Evolutionary conservation across 2,888 invertebrate species (phyloP).

Genomic region (Lasioglossum morio): DNA sequence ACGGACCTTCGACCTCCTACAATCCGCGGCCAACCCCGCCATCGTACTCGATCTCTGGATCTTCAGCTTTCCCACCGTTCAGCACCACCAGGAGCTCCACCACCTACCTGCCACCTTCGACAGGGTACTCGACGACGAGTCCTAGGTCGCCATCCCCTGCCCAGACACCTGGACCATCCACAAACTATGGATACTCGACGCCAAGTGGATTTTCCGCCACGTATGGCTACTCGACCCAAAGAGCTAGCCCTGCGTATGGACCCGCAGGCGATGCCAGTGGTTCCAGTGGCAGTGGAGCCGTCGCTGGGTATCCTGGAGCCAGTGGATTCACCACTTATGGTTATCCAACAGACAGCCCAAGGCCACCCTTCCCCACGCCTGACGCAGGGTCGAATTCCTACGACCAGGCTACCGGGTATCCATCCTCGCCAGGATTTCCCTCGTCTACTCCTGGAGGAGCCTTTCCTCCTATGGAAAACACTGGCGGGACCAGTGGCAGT

Average conservation of each 20-base stretch:
- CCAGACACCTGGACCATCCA: conserved; percentile 33
- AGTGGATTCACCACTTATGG: conserved; percentile 68
- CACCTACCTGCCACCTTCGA: conserved; percentile 61
- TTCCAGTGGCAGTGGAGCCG: conserved; percentile 35
- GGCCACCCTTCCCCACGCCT: conserved; percentile 57
- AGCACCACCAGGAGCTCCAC: conserved; percentile 76
- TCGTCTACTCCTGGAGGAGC: conserved; percentile 34
- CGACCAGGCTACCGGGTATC: conserved; percentile 10
- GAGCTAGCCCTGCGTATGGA: conserved; percentile 61
- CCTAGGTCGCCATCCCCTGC: conserved; percentile 33
- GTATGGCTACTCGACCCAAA: conserved; percentile 67
- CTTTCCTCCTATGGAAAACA: neutral
- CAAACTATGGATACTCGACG: conserved; percentile 25
- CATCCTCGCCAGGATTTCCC: conserved; percentile 36
- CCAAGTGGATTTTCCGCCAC: conserved; percentile 69
- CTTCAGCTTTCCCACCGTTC: conserved; percentile 77
- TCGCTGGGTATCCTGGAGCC: conserved; percentile 64
- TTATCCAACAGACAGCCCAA: conserved; percentile 75
- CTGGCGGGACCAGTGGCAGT: conserved; percentile 15
- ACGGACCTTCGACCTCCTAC: conserved; percentile 69
- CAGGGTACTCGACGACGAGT: conserved; percentile 37
- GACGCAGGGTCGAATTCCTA: neutral
- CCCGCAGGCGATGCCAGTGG: conserved; percentile 65
- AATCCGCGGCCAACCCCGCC: conserved; percentile 69
- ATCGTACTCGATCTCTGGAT: conserved; percentile 63